These are phyloP conservation scores for Lordiphosa clarofinis DNA, from an alignment of 1,140 invertebrate species.

Conservation along the genomic window DNA sequence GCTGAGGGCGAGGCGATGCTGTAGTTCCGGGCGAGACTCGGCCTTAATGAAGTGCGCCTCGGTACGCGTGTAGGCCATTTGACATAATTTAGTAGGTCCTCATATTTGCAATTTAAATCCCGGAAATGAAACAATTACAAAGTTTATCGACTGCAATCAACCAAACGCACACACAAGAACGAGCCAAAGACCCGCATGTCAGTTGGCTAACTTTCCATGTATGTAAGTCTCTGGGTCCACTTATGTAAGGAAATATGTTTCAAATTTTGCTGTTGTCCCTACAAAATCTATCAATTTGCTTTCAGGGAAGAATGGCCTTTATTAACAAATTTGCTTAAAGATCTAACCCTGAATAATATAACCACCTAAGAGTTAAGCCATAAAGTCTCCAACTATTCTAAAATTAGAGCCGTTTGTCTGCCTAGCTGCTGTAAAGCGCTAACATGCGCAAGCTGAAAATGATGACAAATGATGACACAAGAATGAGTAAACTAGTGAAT, in stretches of 20 bases:
- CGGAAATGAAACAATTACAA: constrained; percentile 79
- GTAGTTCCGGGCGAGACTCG: not conserved
- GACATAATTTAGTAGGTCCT: constrained; percentile 63
- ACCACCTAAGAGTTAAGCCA: no score
- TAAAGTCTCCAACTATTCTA: no score
- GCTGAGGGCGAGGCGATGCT: no score
- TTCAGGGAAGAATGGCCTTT: not conserved
- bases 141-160: constrained; percentile 72
- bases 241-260: constrained; percentile 28
- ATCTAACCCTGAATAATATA: no score
- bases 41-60: constrained; percentile 34
- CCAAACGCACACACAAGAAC: constrained; percentile 2
- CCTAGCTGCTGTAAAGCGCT: no score
- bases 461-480: no score
- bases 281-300: constrained; percentile 27
- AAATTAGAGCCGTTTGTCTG: no score
- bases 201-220: constrained; percentile 18
- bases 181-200: constrained; percentile 11
- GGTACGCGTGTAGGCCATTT: constrained; percentile 49
- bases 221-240: constrained; percentile 10
- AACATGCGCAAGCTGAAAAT: no score
- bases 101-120: constrained; percentile 79
- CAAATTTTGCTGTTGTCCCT: constrained; percentile 25
- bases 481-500: no score
- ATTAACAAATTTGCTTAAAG: no score